Conservation (phyloP, 2,113 vertebrate species). For the Datnioides undecimradiatus region DNA sequence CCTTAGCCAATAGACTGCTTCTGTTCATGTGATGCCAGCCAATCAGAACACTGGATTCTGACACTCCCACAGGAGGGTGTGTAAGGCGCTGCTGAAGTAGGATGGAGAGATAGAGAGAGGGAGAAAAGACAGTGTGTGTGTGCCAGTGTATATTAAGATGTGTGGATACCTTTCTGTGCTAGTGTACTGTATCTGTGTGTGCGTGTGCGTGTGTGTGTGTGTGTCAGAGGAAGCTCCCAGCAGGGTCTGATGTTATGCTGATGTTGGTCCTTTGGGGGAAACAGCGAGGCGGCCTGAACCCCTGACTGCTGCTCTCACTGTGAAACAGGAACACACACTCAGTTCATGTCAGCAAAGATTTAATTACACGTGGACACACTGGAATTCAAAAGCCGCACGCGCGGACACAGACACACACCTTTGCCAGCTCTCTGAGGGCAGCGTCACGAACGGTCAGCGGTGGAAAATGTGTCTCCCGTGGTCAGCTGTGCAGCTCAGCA, state of each 20-base stretch:
- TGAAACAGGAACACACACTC: constrained; percentile 72
- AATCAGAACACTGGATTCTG: constrained; percentile 51
- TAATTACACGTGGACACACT: constrained; percentile 73
- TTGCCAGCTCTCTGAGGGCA: constrained; percentile 54
- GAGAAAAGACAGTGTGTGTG: constrained; percentile 3
- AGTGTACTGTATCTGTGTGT: not conserved
- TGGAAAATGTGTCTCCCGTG: constrained; percentile 66
- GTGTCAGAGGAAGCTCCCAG: constrained; percentile 37
- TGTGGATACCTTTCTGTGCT: constrained; percentile 27
- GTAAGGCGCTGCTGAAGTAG: constrained; percentile 39
- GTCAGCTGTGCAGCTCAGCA: constrained; percentile 56
- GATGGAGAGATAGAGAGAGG: constrained; percentile 13
- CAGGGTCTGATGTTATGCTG: constrained; percentile 72
- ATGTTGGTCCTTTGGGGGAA: constrained; percentile 66
- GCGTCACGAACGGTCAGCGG: constrained; percentile 60
- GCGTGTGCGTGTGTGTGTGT: constrained; percentile 18
- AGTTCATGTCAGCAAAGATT: constrained; percentile 76
- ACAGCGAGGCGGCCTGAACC: constrained; percentile 48
- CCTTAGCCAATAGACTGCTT: constrained; percentile 55
- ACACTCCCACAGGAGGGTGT: constrained; percentile 76
- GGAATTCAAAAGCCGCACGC: constrained; percentile 52
- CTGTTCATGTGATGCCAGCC: constrained; percentile 34
- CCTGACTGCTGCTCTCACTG: constrained; percentile 69
- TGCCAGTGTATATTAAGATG: constrained; percentile 1
- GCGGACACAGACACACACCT: constrained; percentile 30